These are phyloP conservation scores for Prionace glauca DNA, from an alignment of 2,797 vertebrate species.

Conservation along the genomic window DNA sequence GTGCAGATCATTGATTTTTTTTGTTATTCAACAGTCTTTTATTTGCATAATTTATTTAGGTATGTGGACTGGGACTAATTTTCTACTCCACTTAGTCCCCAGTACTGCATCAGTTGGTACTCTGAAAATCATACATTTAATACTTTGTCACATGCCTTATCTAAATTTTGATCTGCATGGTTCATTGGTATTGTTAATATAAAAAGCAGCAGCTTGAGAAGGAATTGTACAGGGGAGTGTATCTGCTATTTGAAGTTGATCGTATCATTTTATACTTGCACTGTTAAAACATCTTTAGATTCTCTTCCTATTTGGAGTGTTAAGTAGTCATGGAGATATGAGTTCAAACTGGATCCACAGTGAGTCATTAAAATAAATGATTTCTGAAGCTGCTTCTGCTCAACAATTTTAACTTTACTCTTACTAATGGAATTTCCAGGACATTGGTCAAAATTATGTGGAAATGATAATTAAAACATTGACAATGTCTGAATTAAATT, in stretches of 20 bases:
- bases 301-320: neutral
- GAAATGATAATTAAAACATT: neutral
- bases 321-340: neutral
- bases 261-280: neutral
- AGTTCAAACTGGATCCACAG: neutral
- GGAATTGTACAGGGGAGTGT: neutral
- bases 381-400: neutral
- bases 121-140: neutral
- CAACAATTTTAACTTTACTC: neutral
- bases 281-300: conserved; percentile 8
- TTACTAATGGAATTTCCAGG: neutral
- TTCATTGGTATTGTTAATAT: neutral
- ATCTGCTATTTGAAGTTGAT: neutral
- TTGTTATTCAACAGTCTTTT: neutral
- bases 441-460: neutral
- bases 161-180: neutral
- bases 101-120: neutral
- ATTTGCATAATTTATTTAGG: neutral
- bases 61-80: conserved; percentile 4
- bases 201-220: neutral
- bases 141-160: neutral
- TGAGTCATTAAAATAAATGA: conserved; percentile 20
- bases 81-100: neutral
- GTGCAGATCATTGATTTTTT: neutral
- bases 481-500: no score